Evolutionary conservation across 2,797 vertebrate genomes (phyloP).

Genomic region (Garrulus glandarius): DNA sequence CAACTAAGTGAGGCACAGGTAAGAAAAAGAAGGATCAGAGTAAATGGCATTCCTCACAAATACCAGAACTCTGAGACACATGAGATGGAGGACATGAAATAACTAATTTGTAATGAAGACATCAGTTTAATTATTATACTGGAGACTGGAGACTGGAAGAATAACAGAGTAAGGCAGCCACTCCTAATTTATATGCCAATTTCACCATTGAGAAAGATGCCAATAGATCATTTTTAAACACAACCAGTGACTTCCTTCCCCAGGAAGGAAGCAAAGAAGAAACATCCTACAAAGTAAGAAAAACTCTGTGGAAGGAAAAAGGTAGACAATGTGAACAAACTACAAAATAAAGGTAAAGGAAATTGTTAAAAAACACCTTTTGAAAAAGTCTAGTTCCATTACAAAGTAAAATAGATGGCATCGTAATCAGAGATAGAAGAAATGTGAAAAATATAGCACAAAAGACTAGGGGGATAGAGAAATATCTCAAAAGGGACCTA

Average conservation of each 20-base stretch:
- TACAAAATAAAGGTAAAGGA: not conserved
- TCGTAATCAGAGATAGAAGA: not conserved
- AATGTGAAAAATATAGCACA: not conserved
- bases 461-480: not conserved
- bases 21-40: not conserved
- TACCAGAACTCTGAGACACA: not conserved
- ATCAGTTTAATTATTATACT: not conserved
- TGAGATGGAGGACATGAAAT: not conserved
- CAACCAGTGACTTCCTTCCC: not conserved
- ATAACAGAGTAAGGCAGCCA: not conserved
- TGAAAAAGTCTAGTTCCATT: not conserved
- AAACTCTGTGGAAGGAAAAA: not conserved
- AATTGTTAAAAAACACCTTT: not conserved
- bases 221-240: not conserved
- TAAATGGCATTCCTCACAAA: not conserved
- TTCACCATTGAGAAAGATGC: not conserved
- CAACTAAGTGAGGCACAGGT: not conserved
- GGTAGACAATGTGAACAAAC: not conserved
- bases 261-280: not conserved
- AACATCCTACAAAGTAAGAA: not conserved
- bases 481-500: not conserved
- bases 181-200: not conserved
- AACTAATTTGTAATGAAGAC: not conserved
- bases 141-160: not conserved
- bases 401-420: not conserved